These are phyloP conservation scores for Psilanteris sp. DNA, from an alignment of 1,140 invertebrate genomes.

Conservation along the genomic window DNA sequence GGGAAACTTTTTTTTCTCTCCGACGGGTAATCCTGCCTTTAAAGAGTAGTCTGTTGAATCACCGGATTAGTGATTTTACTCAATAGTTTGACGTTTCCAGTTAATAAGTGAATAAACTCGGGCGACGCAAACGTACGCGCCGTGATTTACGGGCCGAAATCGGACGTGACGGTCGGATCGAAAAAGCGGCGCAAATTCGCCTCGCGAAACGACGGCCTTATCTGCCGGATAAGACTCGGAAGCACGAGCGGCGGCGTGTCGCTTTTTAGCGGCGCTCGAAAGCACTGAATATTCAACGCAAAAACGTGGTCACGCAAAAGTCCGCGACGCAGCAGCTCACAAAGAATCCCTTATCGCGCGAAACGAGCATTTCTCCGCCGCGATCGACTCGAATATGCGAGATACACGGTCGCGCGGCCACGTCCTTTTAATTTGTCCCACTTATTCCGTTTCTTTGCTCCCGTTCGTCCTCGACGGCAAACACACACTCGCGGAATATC, in stretches of 20 bases:
- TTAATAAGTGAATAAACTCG: constrained; percentile 5
- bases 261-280: constrained; percentile 20
- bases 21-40: constrained; percentile 1
- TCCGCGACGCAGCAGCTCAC: constrained; percentile 2
- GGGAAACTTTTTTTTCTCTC: constrained; percentile 5
- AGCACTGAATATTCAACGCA: constrained; percentile 23
- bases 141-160: too few species aligned
- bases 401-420: constrained; percentile 31
- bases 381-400: constrained; percentile 33
- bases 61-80: constrained; percentile 8
- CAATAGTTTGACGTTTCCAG: constrained; percentile 3
- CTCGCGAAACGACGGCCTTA: constrained; percentile 5
- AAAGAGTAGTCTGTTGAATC: constrained; percentile 1
- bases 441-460: constrained; percentile 69
- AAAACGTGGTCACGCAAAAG: constrained; percentile 30
- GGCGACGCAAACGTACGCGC: too few species aligned
- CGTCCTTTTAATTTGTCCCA: constrained; percentile 66
- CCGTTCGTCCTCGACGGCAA: constrained; percentile 61
- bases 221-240: constrained; percentile 4
- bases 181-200: too few species aligned
- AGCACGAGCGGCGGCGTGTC: too few species aligned
- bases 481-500: constrained; percentile 53
- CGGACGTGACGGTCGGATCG: too few species aligned
- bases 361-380: constrained; percentile 36
- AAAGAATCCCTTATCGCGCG: constrained; percentile 44